Percentiles rank a stretch among this genome's conserved stretches.
These are phyloP conservation scores for Philhelius pedissequus DNA, from an alignment of 2,888 invertebrate genomes.

Conservation along the genomic window DNA sequence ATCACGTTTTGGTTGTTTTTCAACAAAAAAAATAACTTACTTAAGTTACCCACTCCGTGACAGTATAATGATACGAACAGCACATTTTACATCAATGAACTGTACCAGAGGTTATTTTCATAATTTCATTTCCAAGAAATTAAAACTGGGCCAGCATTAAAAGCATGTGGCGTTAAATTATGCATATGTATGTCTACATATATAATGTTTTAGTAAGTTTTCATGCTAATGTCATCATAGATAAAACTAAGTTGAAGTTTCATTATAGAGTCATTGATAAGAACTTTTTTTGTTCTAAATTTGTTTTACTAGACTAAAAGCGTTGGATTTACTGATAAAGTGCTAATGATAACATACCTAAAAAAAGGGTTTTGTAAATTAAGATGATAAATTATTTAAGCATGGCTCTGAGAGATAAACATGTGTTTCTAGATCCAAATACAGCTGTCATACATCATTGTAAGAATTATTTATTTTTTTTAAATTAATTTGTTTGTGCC, in stretches of 20 bases:
- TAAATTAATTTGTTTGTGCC: too few relatives aligned
- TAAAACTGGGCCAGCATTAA: neutral
- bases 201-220: neutral
- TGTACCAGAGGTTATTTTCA: neutral
- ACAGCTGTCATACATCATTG: too few relatives aligned
- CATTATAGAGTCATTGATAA: neutral
- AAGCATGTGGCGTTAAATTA: neutral
- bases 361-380: neutral
- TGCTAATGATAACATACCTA: neutral
- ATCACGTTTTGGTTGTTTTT: neutral
- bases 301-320: neutral
- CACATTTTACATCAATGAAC: conserved; percentile 20
- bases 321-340: neutral
- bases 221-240: neutral
- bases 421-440: too few relatives aligned
- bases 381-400: neutral
- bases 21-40: neutral
- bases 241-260: neutral
- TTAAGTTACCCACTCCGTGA: conserved; percentile 7
- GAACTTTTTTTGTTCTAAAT: neutral
- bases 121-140: conserved; percentile 44
- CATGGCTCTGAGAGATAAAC: too few relatives aligned
- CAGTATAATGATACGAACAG: conserved; percentile 11
- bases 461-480: too few relatives aligned
- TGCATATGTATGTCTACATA: too few relatives aligned